phyloP scores from a whole-genome alignment of 2,113 vertebrate species.

The Chaetorhynchus papuensis region DNA sequence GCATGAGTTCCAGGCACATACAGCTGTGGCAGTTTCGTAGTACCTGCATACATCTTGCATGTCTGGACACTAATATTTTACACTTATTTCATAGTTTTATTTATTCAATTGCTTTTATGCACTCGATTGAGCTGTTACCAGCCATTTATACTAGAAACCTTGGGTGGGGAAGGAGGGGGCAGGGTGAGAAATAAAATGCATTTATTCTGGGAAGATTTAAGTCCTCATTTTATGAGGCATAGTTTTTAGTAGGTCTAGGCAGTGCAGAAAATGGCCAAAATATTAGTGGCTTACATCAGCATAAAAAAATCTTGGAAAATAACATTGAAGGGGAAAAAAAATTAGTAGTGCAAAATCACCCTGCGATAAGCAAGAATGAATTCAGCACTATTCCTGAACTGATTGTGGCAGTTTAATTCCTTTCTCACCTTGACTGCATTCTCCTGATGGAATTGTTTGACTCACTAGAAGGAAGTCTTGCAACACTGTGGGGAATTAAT shows the following conservation, averaged over 20 bases:
- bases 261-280: constrained; percentile 49
- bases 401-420: not conserved
- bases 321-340: not conserved
- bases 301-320: constrained; percentile 35
- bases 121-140: constrained; percentile 71
- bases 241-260: constrained; percentile 62
- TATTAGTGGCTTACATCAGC: constrained; percentile 26
- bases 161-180: constrained; percentile 44
- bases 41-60: constrained; percentile 67
- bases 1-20: constrained; percentile 54
- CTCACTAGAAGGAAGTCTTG: not conserved
- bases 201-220: constrained; percentile 67
- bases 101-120: constrained; percentile 76
- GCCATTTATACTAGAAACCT: constrained; percentile 62
- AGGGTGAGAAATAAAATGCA: constrained; percentile 59
- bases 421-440: not conserved
- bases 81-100: constrained; percentile 81
- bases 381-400: not conserved
- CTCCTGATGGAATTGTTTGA: not conserved
- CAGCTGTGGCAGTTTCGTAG: constrained; percentile 71
- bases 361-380: not conserved
- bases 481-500: not conserved
- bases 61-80: constrained; percentile 82
- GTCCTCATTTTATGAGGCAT: constrained; percentile 64
- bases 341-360: not conserved